Conservation (phyloP, 2,113 vertebrate species). For the Mormyrus lacerda region DNA sequence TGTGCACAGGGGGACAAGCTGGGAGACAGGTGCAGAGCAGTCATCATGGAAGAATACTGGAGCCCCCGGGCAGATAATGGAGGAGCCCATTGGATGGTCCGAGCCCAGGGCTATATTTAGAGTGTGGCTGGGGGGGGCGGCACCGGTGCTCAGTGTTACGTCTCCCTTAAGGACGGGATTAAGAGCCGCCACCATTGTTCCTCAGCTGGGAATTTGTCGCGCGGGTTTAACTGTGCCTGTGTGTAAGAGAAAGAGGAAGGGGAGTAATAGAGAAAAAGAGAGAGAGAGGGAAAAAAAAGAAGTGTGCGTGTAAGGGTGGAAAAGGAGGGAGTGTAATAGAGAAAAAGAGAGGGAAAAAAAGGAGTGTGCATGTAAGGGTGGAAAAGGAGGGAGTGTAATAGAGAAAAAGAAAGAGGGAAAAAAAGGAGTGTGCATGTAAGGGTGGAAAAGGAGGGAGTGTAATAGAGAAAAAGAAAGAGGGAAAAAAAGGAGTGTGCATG, state of each 20-base stretch:
- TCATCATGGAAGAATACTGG: conserved; percentile 60
- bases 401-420: background rate
- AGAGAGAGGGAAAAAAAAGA: background rate
- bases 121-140: conserved; percentile 20
- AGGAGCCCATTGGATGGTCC: conserved; percentile 46
- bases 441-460: no score
- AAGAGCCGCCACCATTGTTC: conserved; percentile 8
- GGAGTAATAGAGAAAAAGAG: background rate
- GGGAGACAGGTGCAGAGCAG: conserved; percentile 59
- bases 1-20: conserved; percentile 40
- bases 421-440: no score
- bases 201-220: background rate
- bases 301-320: background rate
- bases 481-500: no score
- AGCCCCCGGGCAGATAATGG: conserved; percentile 52
- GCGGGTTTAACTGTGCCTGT: background rate
- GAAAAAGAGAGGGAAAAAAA: background rate
- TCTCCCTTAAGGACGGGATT: conserved; percentile 10
- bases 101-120: conserved; percentile 50
- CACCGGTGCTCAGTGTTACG: background rate
- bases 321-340: background rate
- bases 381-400: no score
- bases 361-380: no score
- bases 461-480: no score
- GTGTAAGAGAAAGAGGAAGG: background rate